These are phyloP conservation scores for Falco columbarius DNA, from an alignment of 2,797 vertebrate genomes.

Conservation along the genomic window DNA sequence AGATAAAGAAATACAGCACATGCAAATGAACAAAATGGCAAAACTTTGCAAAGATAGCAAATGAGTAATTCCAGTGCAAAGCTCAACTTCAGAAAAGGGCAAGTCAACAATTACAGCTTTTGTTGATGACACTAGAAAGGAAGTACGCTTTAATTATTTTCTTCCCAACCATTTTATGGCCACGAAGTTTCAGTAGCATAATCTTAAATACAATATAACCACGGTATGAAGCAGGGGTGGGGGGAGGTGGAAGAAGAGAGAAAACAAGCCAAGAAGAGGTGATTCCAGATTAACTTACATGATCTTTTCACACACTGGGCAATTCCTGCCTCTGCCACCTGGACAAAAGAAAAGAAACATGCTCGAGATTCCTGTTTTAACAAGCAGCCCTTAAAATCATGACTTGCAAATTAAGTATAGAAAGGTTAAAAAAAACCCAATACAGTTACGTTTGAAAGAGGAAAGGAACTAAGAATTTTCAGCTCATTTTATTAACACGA, in stretches of 20 bases:
- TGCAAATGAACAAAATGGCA: not conserved
- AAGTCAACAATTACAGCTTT: not conserved
- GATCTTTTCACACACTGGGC: not conserved
- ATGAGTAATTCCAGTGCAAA: not conserved
- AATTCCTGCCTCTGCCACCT: not conserved
- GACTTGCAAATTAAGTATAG: not conserved
- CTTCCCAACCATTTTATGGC: not conserved
- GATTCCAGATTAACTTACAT: not conserved
- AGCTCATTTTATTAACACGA: not conserved
- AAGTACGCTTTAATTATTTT: not conserved
- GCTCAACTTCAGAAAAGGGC: not conserved
- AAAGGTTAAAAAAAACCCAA: not conserved
- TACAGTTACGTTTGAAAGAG: not conserved
- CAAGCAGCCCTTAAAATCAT: not conserved
- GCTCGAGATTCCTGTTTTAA: not conserved
- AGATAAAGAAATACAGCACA: not conserved
- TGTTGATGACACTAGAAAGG: not conserved
- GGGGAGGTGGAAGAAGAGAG: rapidly evolving
- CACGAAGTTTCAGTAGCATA: not conserved
- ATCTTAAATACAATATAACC: not conserved
- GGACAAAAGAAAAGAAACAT: not conserved
- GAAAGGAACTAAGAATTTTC: not conserved
- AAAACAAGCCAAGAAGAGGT: not conserved
- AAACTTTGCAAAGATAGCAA: not conserved
- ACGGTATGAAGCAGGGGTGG: not conserved